Conservation (phyloP, 2,113 vertebrate genomes). For the Grus americana region DNA sequence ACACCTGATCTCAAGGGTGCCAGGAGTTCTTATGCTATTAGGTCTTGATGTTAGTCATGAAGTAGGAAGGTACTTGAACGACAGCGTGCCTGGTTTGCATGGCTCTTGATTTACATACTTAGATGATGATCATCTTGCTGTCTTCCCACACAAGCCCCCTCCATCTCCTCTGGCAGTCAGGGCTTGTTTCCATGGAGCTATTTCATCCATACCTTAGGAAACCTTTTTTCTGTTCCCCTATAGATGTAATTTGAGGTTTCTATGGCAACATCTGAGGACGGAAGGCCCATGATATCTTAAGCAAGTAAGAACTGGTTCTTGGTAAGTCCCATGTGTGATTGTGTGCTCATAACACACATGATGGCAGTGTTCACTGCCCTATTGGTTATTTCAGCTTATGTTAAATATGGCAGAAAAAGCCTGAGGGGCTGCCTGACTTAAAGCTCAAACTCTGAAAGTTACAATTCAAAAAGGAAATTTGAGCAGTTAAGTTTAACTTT, state of each 20-base stretch:
- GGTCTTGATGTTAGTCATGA: rapidly evolving
- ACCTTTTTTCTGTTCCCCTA: slow-evolving; percentile 29
- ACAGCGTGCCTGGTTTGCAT: neutral
- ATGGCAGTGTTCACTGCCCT: neutral
- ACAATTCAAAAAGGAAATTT: neutral
- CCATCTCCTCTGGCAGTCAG: slow-evolving; percentile 5
- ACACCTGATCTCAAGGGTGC: neutral
- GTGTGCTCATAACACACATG: neutral
- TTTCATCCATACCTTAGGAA: slow-evolving; percentile 62
- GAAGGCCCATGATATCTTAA: neutral
- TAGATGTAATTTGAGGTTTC: slow-evolving; percentile 72
- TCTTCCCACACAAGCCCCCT: slow-evolving; percentile 16
- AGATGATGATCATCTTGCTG: neutral
- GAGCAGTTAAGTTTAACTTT: neutral
- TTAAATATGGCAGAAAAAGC: neutral
- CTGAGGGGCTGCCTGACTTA: neutral
- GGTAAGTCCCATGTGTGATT: neutral
- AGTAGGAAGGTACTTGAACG: neutral
- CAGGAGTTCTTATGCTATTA: neutral
- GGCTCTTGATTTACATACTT: neutral
- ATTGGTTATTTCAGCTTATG: neutral
- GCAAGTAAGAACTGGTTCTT: neutral
- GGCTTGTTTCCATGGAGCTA: slow-evolving; percentile 65
- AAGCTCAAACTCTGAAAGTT: neutral
- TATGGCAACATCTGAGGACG: slow-evolving; percentile 64